phyloP scores from a whole-genome alignment of 2,888 invertebrate genomes.

The Eupithecia subumbrata region DNA sequence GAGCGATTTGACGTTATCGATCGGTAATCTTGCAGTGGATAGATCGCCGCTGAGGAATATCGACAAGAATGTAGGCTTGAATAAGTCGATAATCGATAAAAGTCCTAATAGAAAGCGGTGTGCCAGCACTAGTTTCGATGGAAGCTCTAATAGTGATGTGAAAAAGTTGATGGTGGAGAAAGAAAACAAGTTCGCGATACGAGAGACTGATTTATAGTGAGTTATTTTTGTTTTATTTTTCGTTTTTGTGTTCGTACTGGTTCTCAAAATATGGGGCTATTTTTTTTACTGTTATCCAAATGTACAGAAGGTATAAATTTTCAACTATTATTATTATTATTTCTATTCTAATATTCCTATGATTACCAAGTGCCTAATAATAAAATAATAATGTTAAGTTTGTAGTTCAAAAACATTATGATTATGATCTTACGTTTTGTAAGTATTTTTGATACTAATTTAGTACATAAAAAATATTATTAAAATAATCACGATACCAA shows the following conservation, averaged over 20 bases:
- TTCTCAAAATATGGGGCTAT: background rate
- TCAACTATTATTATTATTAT: background rate
- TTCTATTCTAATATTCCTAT: slow-evolving; percentile 12
- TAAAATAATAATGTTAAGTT: slow-evolving; percentile 23
- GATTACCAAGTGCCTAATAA: slow-evolving; percentile 36
- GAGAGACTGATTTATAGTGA: slow-evolving; percentile 75
- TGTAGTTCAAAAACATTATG: slow-evolving; percentile 14
- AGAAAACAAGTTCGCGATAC: slow-evolving; percentile 68
- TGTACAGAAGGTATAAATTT: slow-evolving; percentile 10
- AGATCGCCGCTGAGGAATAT: slow-evolving; percentile 70
- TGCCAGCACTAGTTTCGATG: slow-evolving; percentile 50
- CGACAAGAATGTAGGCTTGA: slow-evolving; percentile 54
- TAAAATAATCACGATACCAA: slow-evolving; percentile 36
- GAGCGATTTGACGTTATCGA: slow-evolving; percentile 73
- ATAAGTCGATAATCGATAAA: slow-evolving; percentile 61
- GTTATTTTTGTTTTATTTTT: slow-evolving; percentile 29
- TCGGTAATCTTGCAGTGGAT: slow-evolving; percentile 71
- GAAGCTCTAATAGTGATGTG: slow-evolving; percentile 38
- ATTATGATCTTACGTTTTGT: slow-evolving; percentile 30
- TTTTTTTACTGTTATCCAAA: background rate
- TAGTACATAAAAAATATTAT: slow-evolving; percentile 38
- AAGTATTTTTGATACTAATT: slow-evolving; percentile 35
- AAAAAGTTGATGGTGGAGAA: slow-evolving; percentile 65
- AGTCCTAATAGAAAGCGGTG: slow-evolving; percentile 75
- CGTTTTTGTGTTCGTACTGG: slow-evolving; percentile 15